Evolutionary conservation across 1,140 invertebrate species (phyloP), one percentile per base, ranked within the genome.

Genomic region (Bombus sylvicola): DNA sequence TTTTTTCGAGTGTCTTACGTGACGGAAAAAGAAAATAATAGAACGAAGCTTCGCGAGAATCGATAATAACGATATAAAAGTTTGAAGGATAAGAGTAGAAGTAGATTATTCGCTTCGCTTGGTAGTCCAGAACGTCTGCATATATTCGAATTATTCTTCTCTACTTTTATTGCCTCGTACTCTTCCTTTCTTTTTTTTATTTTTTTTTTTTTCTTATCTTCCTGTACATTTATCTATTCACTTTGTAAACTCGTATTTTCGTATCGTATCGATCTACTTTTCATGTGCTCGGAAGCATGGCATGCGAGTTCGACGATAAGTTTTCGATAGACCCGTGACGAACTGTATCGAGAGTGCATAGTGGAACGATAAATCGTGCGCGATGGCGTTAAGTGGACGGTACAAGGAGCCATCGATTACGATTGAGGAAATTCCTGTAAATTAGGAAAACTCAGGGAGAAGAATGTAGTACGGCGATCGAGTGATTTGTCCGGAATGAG

Each of bases 231-330:
- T 57, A 3, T 80, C 43, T 39, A 22, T 15, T 37, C 64, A 69
- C 31, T 53, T 47, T 72, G 83, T 74, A 39, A 71, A 79, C 53
- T 77, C 62, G 76, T 86, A 28, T 86, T 80, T 64, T 74, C 69
- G 62, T 77, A 80, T 72, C 59, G 69, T 53, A 64, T 85, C 87
- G 77, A 68, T 69, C 64, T 47, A 85, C 72, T 53, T 71, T 90
- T 76, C 68, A 90, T 86, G 75, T 85, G 83, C 77, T 91, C 88
- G 79, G 81, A 71, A 64, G 90, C 90, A 92, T 92, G 90, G 89
- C 90, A 92, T 92, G 90, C 43, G 13, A 90, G 28, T 87, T 89
- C 8, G 41, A 64, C 37, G 37, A 74, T 53, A 41, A 64, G 31
- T 74, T 68, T 34, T 81, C 71, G 78, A 34, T 73, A 39, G 22